Evolutionary conservation across 2,113 vertebrate genomes (phyloP).

Genomic region (Apodemus sylvaticus): DNA sequence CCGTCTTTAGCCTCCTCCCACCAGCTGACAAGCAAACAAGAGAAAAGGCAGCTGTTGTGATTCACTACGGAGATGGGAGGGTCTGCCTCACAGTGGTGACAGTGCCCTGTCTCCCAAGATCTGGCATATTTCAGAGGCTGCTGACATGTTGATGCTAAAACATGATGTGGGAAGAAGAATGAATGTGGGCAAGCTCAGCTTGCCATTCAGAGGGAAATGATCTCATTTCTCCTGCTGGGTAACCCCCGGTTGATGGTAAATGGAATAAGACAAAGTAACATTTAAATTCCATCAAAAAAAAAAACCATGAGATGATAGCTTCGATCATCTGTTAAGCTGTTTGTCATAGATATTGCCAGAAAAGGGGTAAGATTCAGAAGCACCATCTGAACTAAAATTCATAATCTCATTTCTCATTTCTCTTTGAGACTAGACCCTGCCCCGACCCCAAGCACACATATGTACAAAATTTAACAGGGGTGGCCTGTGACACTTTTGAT

Average conservation of each 20-base stretch:
- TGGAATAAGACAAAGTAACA: slow-evolving; percentile 66
- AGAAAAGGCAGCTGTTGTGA: slow-evolving; percentile 23
- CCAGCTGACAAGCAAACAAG: slow-evolving; percentile 18
- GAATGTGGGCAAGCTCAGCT: slow-evolving; percentile 69
- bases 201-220: slow-evolving; percentile 73
- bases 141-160: slow-evolving; percentile 71
- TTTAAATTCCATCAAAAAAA: slow-evolving; percentile 74
- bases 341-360: slow-evolving; percentile 52
- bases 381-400: slow-evolving; percentile 25
- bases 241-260: slow-evolving; percentile 75
- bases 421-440: slow-evolving; percentile 18
- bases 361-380: slow-evolving; percentile 57
- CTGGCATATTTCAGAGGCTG: slow-evolving; percentile 65
- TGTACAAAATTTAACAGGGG: neutral
- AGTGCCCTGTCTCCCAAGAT: slow-evolving; percentile 14
- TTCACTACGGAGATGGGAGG: neutral
- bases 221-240: slow-evolving; percentile 76
- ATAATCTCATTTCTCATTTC: slow-evolving; percentile 26
- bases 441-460: neutral
- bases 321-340: slow-evolving; percentile 58
- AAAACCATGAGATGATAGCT: slow-evolving; percentile 65
- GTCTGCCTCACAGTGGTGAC: neutral
- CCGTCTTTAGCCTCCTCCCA: neutral
- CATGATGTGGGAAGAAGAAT: slow-evolving; percentile 73
- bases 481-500: slow-evolving; percentile 60